Conservation (phyloP, 2,888 invertebrate species). For the Uropetala carovei region DNA sequence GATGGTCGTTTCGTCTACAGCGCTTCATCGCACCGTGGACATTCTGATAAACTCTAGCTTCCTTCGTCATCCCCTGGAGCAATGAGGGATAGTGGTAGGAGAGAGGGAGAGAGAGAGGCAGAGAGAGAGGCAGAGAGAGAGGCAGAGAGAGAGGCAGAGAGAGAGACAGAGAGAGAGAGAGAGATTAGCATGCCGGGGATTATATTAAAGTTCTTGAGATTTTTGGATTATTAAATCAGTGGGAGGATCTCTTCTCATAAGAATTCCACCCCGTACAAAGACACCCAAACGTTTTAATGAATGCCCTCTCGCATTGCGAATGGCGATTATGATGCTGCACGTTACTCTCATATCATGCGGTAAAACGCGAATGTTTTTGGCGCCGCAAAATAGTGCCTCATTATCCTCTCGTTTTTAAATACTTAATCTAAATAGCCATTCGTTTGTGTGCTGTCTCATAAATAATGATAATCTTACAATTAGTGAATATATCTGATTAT, state of each 20-base stretch:
- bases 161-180: no score
- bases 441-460: no score
- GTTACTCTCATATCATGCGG: not conserved
- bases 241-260: not conserved
- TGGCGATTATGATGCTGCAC: not conserved
- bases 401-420: not conserved
- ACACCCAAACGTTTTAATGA: not conserved
- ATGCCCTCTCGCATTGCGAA: not conserved
- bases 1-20: not conserved
- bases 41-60: not conserved
- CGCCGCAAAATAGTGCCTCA: not conserved
- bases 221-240: constrained; percentile 22
- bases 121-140: no score
- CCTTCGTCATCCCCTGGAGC: not conserved
- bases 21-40: no score
- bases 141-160: no score
- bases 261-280: not conserved
- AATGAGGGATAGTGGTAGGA: not conserved
- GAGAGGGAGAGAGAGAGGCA: no score
- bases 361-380: not conserved
- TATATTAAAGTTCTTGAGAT: constrained; percentile 22
- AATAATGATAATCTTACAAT: no score
- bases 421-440: not conserved
- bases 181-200: constrained; percentile 18
- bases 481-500: no score